A percentile compares a stretch with the other conserved stretches of the same genome.
Evolutionary conservation across 2,113 vertebrate genomes (phyloP).

Genomic region (Hyperoodon ampullatus): DNA sequence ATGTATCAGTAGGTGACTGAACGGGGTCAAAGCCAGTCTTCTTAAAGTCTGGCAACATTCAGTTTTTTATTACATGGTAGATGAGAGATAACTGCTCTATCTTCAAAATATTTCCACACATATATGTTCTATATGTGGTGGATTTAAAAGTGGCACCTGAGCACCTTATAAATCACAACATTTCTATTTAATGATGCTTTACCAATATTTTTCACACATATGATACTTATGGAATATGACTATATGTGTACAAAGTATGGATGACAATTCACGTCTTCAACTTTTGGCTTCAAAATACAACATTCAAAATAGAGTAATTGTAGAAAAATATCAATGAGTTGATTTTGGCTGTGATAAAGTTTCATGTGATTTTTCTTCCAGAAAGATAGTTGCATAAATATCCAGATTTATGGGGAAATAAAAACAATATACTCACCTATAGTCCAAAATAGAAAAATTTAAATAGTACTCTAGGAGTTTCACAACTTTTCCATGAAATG

Average conservation of each 20-base stretch:
- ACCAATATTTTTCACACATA: background rate
- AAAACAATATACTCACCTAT: slow-evolving; percentile 7
- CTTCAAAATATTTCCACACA: background rate
- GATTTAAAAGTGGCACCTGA: background rate
- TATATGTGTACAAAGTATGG: background rate
- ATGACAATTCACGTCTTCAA: background rate
- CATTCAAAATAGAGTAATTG: background rate
- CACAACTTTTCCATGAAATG: background rate
- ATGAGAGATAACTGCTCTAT: background rate
- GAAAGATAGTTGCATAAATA: background rate
- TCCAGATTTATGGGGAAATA: background rate
- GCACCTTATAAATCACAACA: background rate
- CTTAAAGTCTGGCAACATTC: background rate
- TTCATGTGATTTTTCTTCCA: background rate
- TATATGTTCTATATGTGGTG: background rate
- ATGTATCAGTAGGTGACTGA: background rate
- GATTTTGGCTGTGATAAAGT: background rate
- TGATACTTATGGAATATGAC: background rate
- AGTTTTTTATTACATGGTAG: background rate
- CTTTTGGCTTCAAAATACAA: background rate
- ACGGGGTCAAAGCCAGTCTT: background rate
- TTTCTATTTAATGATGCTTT: background rate
- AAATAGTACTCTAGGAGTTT: background rate
- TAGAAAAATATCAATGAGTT: background rate
- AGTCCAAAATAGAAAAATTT: slow-evolving; percentile 12